Evolutionary conservation across 1,140 invertebrate species (phyloP).

Genomic region (Cephus cinctus): DNA sequence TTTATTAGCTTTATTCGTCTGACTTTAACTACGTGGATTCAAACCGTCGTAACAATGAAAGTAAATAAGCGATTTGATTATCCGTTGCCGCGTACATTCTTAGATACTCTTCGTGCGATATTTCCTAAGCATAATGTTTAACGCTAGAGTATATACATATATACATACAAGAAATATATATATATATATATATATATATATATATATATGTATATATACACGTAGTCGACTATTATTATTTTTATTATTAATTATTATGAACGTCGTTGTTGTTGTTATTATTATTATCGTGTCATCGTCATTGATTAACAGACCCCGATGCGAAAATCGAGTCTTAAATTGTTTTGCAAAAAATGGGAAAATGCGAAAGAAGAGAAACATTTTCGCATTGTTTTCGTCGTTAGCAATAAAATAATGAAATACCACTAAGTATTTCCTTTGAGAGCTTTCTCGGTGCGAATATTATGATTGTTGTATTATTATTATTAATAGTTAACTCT

Average conservation of each 20-base stretch:
- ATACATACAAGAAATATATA: not conserved
- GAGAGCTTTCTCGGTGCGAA: too few relatives aligned
- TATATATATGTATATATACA: too few relatives aligned
- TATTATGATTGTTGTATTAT: too few relatives aligned
- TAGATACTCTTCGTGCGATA: constrained; percentile 47
- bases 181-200: not conserved
- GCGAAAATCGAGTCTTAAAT: too few relatives aligned
- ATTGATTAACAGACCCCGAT: too few relatives aligned
- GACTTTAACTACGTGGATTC: constrained; percentile 48
- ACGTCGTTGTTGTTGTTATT: constrained; percentile 14
- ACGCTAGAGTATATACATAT: not conserved
- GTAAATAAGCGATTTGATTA: constrained; percentile 52
- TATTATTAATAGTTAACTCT: too few relatives aligned
- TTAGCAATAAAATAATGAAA: too few relatives aligned
- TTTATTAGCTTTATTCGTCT: constrained; percentile 13
- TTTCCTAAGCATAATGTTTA: constrained; percentile 42
- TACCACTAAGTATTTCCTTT: too few relatives aligned
- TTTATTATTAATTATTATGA: constrained; percentile 15
- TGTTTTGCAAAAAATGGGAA: too few relatives aligned
- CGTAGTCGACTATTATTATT: constrained; percentile 18
- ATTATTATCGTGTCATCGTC: too few relatives aligned
- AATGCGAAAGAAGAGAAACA: too few relatives aligned
- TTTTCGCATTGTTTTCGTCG: too few relatives aligned
- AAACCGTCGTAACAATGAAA: constrained; percentile 52
- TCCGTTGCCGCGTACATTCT: constrained; percentile 47